Evolutionary conservation across 2,888 invertebrate species (phyloP).

Genomic region (Dicyrtomina minuta): DNA sequence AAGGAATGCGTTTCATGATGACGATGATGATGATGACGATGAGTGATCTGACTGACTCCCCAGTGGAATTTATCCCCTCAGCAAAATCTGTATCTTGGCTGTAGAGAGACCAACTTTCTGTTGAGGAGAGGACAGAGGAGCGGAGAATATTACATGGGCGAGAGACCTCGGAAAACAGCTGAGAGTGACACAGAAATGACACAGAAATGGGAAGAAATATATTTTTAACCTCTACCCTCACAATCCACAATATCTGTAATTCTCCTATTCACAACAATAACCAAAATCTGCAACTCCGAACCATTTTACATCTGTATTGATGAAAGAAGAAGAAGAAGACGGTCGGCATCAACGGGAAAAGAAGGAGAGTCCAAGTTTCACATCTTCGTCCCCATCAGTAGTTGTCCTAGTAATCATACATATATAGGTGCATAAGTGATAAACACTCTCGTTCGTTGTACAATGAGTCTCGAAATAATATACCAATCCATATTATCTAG

Average conservation of each 20-base stretch:
- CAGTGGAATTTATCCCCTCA: slow-evolving; percentile 14
- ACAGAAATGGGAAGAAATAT: neutral
- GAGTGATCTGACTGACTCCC: slow-evolving; percentile 16
- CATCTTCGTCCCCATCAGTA: too few species aligned
- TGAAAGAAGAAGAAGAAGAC: too few species aligned
- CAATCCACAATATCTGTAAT: neutral
- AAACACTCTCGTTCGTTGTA: too few species aligned
- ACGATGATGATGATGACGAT: slow-evolving; percentile 8
- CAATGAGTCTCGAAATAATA: too few species aligned
- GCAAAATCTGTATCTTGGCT: neutral
- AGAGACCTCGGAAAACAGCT: slow-evolving; percentile 14
- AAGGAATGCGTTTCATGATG: slow-evolving; percentile 14
- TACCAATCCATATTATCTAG: too few species aligned
- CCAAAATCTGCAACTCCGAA: neutral
- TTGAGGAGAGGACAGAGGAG: neutral
- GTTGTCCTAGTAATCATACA: too few species aligned
- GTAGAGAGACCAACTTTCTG: neutral
- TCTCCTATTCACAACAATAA: neutral
- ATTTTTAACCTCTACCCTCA: neutral
- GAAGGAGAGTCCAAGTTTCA: too few species aligned
- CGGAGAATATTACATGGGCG: too few species aligned
- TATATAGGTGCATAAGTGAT: too few species aligned
- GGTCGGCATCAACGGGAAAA: too few species aligned
- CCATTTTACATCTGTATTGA: too few species aligned
- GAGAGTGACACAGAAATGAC: neutral